Conservation (phyloP, 2,888 invertebrate species). For the Monoplex corrugatus region DNA sequence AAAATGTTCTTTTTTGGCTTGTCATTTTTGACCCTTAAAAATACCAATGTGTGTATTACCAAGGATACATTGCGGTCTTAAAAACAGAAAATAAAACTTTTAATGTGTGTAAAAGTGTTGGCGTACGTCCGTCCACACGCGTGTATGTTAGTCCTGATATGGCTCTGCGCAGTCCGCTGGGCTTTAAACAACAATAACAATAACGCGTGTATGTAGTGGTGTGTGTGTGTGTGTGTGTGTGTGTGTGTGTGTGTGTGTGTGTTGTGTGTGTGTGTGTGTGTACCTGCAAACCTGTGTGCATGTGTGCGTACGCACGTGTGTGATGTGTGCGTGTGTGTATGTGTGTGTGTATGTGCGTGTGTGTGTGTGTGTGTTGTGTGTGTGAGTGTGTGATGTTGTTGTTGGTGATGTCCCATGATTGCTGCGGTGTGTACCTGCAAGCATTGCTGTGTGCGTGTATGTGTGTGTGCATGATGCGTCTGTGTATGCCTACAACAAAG, state of each 20-base stretch:
- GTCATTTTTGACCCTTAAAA: too few relatives aligned
- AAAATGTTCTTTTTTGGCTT: too few relatives aligned
- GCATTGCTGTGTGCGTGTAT: constrained; percentile 28
- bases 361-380: background rate
- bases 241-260: background rate
- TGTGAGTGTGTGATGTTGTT: background rate
- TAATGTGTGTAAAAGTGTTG: too few relatives aligned
- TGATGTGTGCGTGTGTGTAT: background rate
- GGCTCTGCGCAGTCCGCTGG: too few relatives aligned
- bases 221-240: too few relatives aligned
- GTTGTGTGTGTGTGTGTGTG: background rate
- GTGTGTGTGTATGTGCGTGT: background rate
- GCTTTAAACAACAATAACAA: too few relatives aligned
- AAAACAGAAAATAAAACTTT: too few relatives aligned
- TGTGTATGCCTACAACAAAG: background rate
- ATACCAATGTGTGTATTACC: too few relatives aligned
- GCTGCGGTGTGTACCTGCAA: constrained; percentile 11
- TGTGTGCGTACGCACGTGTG: background rate
- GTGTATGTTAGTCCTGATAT: too few relatives aligned
- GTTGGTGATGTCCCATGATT: background rate
- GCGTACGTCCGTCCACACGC: too few relatives aligned
- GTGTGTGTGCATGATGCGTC: constrained; percentile 14
- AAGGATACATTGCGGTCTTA: too few relatives aligned
- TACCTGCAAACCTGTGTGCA: background rate
- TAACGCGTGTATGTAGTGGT: too few relatives aligned